A percentile compares a stretch with the other conserved stretches of the same genome.
Conservation (phyloP, 2,797 vertebrate species). For the Bradypus variegatus region DNA sequence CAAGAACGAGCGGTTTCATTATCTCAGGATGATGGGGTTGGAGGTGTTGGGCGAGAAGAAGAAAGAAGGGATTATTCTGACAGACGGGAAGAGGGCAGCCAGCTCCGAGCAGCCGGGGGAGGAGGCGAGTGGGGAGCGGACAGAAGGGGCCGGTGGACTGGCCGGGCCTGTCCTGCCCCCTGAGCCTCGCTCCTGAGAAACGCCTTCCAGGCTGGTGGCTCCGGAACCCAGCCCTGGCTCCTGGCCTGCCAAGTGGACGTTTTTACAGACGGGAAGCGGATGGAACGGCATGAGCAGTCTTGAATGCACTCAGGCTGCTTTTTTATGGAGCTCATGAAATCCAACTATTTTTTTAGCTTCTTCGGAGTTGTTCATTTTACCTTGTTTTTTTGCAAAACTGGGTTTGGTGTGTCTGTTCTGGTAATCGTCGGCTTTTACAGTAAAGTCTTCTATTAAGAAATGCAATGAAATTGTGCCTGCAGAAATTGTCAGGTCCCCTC, state of each 20-base stretch:
- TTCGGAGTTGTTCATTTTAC: background rate
- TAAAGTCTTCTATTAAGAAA: fast-evolving
- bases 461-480: background rate
- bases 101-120: slow-evolving; percentile 25
- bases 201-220: too few relatives aligned
- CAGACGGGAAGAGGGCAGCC: background rate
- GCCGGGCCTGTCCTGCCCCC: background rate
- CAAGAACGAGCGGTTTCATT: slow-evolving; percentile 93
- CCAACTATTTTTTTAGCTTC: background rate
- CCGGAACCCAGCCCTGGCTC: background rate
- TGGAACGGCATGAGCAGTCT: background rate
- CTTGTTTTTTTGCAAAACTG: slow-evolving; percentile 6
- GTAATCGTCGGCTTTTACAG: background rate
- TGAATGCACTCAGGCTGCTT: slow-evolving; percentile 50
- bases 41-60: slow-evolving; percentile 82
- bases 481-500: background rate
- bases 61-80: slow-evolving; percentile 54
- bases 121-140: slow-evolving; percentile 36
- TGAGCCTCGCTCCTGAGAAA: too few relatives aligned
- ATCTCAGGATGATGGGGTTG: slow-evolving; percentile 94
- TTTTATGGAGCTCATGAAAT: background rate
- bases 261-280: background rate
- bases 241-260: slow-evolving; percentile 22
- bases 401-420: slow-evolving; percentile 31
- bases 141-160: slow-evolving; percentile 70